Evolutionary conservation across 1,140 invertebrate species (phyloP).

Genomic region (Bemisia tabaci): DNA sequence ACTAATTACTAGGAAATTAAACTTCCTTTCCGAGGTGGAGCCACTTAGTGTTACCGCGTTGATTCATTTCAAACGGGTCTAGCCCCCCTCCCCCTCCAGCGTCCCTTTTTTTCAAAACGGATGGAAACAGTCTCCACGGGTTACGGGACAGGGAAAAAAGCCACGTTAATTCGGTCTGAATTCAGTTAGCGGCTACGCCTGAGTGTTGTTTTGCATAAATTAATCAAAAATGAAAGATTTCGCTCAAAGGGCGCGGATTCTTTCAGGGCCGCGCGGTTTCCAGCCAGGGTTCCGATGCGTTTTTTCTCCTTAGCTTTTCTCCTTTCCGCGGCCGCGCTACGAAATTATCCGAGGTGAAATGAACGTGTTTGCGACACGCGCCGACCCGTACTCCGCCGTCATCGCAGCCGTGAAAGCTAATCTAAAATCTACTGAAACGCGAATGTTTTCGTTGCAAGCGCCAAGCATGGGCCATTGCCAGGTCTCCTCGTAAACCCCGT

Average conservation of each 20-base stretch:
- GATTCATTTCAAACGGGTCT: background rate
- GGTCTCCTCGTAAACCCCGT: too few species aligned
- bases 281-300: background rate
- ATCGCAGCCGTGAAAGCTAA: background rate
- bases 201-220: background rate
- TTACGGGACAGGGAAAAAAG: background rate
- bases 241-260: background rate
- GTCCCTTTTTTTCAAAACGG: background rate
- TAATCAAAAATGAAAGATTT: conserved; percentile 1
- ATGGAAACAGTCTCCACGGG: too few species aligned
- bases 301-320: background rate
- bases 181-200: background rate
- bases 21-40: background rate
- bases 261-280: background rate
- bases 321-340: background rate
- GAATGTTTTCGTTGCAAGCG: too few species aligned
- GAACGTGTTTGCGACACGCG: background rate
- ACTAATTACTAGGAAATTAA: background rate
- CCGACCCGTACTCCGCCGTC: background rate
- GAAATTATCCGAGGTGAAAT: background rate
- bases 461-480: too few species aligned
- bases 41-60: background rate
- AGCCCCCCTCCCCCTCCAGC: background rate
- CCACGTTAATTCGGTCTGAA: background rate
- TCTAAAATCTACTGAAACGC: too few species aligned